Evolutionary conservation across 2,797 vertebrate species (phyloP), one percentile per base, ranked within the genome.

Genomic region (Intellagama lesueurii): DNA sequence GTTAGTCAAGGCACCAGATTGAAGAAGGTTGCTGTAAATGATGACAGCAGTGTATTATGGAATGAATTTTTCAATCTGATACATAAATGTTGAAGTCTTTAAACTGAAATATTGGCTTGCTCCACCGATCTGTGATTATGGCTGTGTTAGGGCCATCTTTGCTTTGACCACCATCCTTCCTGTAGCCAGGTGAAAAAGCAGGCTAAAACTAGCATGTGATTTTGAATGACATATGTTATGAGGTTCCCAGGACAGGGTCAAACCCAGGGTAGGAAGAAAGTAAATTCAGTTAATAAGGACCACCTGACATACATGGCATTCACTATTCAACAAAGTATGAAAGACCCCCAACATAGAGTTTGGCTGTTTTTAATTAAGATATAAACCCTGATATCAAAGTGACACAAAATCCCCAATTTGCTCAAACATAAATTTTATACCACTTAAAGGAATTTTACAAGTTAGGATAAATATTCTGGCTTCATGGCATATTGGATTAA

Each of bases 231-330:
- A 85, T 86, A 16, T 81, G 70, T 44, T 89, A 90, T 86, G 79
- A 81, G 80, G 88, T 75, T 90, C 60, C 47, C 69, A 82, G 69
- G 72, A 66, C 60, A 90, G 72, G 79, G 88, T 86, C 88, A 86
- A 76, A 79, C 17, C 70, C 72, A 86, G 70, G 79, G 64, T 90
- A 88, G 90, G 69, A 94, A 92, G 94, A 92, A 95, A 93, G 88
- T 92, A 90, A 83, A 72, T 94, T 93, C 93, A 92, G 94, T 95
- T 94, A 96, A 96, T 83, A 90, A 92, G 90, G 94, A 95, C 89
- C 93, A 95, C 85, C 91, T 95, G 91, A 88, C 87, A 79, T 0
- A 0, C 87, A 93, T 91, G 91, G 92, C 91, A 85, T 89, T 93
- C 89, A 79, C 49, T 87, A 87, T 56, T 70, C 73, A 83, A 73